Evolutionary conservation across 2,113 vertebrate species (phyloP), one percentile per base, ranked within the genome.

Genomic region (Xenopus laevis): DNA sequence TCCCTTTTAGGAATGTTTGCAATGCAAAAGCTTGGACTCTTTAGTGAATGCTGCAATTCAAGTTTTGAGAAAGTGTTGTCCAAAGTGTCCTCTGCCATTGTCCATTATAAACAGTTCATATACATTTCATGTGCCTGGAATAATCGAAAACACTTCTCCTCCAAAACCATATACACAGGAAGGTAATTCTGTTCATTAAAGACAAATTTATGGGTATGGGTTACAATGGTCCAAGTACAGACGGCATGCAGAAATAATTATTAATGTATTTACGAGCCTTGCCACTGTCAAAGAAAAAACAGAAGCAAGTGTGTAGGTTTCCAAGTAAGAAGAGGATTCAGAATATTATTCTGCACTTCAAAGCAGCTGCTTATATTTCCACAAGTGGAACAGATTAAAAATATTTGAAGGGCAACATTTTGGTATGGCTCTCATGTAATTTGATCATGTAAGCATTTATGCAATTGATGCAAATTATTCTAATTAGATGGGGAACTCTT

Each of bases 11-110:
- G 87, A 81, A 40, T 90, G 85, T 74, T 77, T 94, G 58, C 78
- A 79, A 21, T 86, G 72, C 64, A 86, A 83, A 77, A 82, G 45
- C 40, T 40, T 88, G 62, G 91, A 93, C 77, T 82, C 87, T 3
- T 63, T 96, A 18, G 64, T 88, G 71, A 89, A 85, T 12, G 77
- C 81, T 0, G 84, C 72, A 0, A 81, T 90, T 55, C 94, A 95
- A 79, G 87, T 96, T 78, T 91, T 98, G 83, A 90, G 96, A 64
- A 95, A 91, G 23, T 95, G 95, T 65, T 86, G 87, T 55, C 94
- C 95, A 1, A 93, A 87, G 82, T 85, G 84, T 3, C 79, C 67
- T 6, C 82, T 98, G 12, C 95, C 94, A 21, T 68, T 95, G 82
- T 62, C 12, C 2, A 84, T 88, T 11, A 78, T 87, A 73, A 84